phyloP scores from a whole-genome alignment of 2,113 vertebrate species.

The Epinephelus lanceolatus region DNA sequence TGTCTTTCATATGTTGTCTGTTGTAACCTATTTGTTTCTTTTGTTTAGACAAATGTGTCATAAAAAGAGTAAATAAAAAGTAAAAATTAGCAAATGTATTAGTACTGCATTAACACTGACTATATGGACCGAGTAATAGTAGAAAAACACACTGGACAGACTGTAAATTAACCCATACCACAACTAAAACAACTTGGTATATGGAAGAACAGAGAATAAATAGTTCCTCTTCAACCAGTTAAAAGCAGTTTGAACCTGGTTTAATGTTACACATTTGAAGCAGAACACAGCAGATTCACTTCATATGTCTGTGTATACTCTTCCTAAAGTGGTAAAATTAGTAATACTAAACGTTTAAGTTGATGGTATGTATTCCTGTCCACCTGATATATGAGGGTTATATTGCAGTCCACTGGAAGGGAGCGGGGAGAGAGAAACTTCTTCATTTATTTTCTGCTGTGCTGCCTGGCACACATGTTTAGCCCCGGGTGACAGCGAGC shows the following conservation, averaged over 20 bases:
- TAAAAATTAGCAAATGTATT: neutral
- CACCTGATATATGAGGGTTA: slow-evolving; percentile 63
- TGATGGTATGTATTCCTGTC: slow-evolving; percentile 37
- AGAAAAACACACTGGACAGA: neutral
- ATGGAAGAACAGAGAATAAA: slow-evolving; percentile 9
- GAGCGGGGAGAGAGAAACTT: slow-evolving; percentile 34
- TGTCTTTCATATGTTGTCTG: neutral
- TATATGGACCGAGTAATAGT: neutral
- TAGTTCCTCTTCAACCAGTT: slow-evolving; percentile 19
- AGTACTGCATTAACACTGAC: neutral
- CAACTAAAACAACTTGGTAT: neutral
- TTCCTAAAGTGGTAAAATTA: slow-evolving; percentile 41
- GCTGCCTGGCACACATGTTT: slow-evolving; percentile 79
- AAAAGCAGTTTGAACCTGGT: slow-evolving; percentile 56
- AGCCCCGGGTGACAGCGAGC: slow-evolving; percentile 67
- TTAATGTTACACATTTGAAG: slow-evolving; percentile 47
- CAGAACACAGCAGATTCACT: slow-evolving; percentile 10
- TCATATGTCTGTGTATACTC: neutral
- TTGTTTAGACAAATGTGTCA: neutral
- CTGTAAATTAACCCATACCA: neutral
- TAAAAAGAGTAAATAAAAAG: neutral
- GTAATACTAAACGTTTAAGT: slow-evolving; percentile 32
- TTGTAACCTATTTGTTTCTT: neutral
- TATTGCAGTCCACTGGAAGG: slow-evolving; percentile 39
- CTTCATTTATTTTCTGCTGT: slow-evolving; percentile 70